Conservation (phyloP, 2,888 invertebrate genomes). For the Euphydryas editha region DNA sequence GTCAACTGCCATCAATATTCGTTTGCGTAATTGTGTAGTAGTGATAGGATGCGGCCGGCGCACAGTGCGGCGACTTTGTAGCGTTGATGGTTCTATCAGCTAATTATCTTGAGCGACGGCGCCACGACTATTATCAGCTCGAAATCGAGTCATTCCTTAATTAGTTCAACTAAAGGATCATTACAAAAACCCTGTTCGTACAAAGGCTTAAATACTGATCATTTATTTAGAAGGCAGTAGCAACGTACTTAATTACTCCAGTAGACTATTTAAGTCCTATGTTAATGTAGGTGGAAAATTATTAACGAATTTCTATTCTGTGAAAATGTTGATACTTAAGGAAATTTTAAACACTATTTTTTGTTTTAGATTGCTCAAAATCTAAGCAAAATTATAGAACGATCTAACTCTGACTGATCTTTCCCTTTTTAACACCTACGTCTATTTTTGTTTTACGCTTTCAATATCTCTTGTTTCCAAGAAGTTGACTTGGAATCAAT, state of each 20-base stretch:
- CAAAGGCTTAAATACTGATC: not conserved
- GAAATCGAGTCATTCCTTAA: constrained; percentile 59
- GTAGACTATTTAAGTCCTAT: not conserved
- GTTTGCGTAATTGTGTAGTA: constrained; percentile 5
- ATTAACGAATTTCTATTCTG: too few relatives aligned
- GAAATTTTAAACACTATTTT: too few relatives aligned
- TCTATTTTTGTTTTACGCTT: constrained; percentile 58
- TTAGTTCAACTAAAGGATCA: constrained; percentile 51
- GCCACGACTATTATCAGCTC: constrained; percentile 60
- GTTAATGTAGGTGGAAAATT: too few relatives aligned
- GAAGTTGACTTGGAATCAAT: constrained; percentile 60
- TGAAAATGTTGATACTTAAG: too few relatives aligned
- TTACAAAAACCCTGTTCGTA: not conserved
- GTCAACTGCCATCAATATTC: constrained; percentile 1
- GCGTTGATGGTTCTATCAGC: constrained; percentile 58
- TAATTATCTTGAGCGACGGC: constrained; percentile 58
- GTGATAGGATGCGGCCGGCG: constrained; percentile 36
- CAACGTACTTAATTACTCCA: not conserved
- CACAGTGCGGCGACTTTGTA: constrained; percentile 43
- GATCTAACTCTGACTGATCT: constrained; percentile 30
- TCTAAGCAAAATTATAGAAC: constrained; percentile 5
- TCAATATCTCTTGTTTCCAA: constrained; percentile 59
- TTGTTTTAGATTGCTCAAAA: not conserved
- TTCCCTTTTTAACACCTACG: constrained; percentile 46
- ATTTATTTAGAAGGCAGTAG: not conserved